A percentile compares a stretch with the other conserved stretches of the same genome.
phyloP scores from a whole-genome alignment of 2,113 vertebrate species.

The Pteropus alecto region DNA sequence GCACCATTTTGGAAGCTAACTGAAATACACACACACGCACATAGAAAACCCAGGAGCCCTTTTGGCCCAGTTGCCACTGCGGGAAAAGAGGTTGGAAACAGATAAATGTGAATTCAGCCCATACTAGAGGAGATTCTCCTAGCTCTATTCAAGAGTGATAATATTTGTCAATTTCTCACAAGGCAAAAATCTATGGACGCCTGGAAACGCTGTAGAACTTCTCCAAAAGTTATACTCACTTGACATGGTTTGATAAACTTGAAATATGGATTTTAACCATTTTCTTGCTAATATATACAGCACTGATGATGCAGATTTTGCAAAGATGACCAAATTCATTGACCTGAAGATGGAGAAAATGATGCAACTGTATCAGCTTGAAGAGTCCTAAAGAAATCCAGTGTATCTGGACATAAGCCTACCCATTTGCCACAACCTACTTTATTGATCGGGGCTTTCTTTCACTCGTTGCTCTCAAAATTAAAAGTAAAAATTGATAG shows the following conservation, averaged over 20 bases:
- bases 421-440: background rate
- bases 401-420: background rate
- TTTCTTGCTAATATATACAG: background rate
- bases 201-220: background rate
- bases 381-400: background rate
- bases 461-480: slow-evolving; percentile 20
- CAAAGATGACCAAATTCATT: background rate
- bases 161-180: background rate
- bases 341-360: background rate
- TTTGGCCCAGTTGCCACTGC: background rate
- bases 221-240: background rate
- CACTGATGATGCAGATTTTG: background rate
- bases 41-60: background rate
- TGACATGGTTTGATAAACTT: background rate
- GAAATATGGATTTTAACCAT: background rate
- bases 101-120: background rate
- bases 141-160: background rate
- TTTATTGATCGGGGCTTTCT: background rate
- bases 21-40: background rate
- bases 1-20: slow-evolving; percentile 6
- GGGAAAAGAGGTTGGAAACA: background rate
- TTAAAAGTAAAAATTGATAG: slow-evolving; percentile 7
- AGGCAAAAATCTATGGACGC: background rate
- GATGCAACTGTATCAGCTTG: background rate
- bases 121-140: background rate